Conservation (phyloP, 2,113 vertebrate species). For the Carassius carassius region DNA sequence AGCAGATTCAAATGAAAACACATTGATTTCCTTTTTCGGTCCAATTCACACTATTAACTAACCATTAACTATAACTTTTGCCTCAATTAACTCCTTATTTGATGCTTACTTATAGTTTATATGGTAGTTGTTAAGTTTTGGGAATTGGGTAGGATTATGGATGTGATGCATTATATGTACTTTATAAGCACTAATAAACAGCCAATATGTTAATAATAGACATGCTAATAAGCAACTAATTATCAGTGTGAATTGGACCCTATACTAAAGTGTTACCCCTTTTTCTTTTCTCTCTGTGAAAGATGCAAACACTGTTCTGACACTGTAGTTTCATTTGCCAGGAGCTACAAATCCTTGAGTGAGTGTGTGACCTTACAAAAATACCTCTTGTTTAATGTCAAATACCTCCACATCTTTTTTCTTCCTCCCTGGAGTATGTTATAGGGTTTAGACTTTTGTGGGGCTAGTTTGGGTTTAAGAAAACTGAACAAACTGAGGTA, state of each 20-base stretch:
- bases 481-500: constrained; percentile 1
- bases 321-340: constrained; percentile 17
- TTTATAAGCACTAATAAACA: too few relatives aligned
- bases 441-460: not conserved
- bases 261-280: too few relatives aligned
- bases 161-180: too few relatives aligned
- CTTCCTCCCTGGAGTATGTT: not conserved
- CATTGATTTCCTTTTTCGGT: not conserved
- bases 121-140: too few relatives aligned
- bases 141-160: too few relatives aligned
- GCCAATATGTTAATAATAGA: too few relatives aligned
- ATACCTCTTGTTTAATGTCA: not conserved
- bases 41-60: too few relatives aligned
- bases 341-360: constrained; percentile 11
- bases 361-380: constrained; percentile 6
- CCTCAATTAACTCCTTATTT: too few relatives aligned
- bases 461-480: not conserved
- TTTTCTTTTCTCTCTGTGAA: constrained; percentile 9
- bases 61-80: too few relatives aligned
- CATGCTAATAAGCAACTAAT: too few relatives aligned
- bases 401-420: not conserved
- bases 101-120: too few relatives aligned
- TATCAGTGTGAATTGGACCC: too few relatives aligned
- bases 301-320: constrained; percentile 23
- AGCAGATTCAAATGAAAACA: constrained; percentile 35